Evolutionary conservation across 2,113 vertebrate species (phyloP).

Genomic region (Azemiops feae): DNA sequence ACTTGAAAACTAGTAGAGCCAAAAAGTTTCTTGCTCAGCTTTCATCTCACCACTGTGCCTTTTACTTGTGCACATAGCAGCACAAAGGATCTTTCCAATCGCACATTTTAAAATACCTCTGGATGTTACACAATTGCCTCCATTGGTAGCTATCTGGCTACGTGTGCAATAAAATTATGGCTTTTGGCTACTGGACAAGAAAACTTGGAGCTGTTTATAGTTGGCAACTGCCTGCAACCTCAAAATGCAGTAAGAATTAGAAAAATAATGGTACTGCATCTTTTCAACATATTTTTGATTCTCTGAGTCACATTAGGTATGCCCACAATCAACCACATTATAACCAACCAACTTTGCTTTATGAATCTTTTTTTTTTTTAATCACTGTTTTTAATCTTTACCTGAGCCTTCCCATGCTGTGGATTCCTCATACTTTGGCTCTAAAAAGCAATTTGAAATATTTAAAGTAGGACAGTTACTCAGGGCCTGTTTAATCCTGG

Average conservation of each 20-base stretch:
- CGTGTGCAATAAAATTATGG: neutral
- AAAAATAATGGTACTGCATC: neutral
- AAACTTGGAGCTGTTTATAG: slow-evolving; percentile 8
- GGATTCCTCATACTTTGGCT: neutral
- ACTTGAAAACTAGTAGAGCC: fast-evolving
- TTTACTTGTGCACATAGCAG: neutral
- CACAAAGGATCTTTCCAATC: slow-evolving; percentile 11
- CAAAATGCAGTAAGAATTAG: neutral
- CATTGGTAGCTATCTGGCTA: neutral
- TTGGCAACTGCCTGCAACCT: neutral
- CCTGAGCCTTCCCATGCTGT: neutral
- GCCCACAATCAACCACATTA: neutral
- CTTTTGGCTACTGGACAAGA: slow-evolving; percentile 18
- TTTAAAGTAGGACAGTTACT: neutral
- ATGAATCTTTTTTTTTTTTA: slow-evolving; percentile 16
- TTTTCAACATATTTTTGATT: neutral
- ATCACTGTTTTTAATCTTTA: no score
- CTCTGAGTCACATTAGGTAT: neutral
- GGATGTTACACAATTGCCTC: slow-evolving; percentile 5
- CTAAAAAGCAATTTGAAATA: neutral
- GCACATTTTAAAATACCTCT: neutral
- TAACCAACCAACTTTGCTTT: neutral
- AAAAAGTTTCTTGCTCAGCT: fast-evolving
- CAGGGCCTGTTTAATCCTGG: neutral
- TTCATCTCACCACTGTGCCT: neutral